These are phyloP conservation scores for Mastomys coucha DNA, from an alignment of 2,113 vertebrate genomes.

Conservation along the genomic window DNA sequence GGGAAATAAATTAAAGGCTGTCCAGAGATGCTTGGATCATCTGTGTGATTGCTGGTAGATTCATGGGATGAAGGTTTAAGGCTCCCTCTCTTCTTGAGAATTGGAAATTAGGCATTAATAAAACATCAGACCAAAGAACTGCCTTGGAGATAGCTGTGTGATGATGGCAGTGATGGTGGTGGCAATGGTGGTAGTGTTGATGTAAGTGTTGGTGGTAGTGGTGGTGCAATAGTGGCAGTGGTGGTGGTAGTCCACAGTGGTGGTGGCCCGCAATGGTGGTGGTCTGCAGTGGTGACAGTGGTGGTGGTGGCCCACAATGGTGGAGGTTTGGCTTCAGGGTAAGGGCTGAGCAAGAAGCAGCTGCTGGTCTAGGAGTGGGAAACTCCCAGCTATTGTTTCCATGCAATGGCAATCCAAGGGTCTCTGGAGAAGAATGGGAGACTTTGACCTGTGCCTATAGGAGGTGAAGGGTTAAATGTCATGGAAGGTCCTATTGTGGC, in stretches of 20 bases:
- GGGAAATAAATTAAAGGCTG: constrained; percentile 90
- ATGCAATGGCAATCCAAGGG: rapidly evolving
- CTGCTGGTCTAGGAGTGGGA: background rate
- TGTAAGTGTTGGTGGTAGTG: background rate
- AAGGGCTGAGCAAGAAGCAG: rapidly evolving
- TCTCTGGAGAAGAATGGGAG: background rate
- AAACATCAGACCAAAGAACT: constrained; percentile 80
- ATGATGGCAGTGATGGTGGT: background rate
- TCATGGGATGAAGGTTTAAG: constrained; percentile 85
- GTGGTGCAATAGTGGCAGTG: background rate
- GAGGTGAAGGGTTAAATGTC: background rate
- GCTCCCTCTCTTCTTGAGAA: constrained; percentile 86
- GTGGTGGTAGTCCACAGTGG: background rate
- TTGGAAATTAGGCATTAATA: constrained; percentile 90
- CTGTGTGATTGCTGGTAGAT: constrained; percentile 88
- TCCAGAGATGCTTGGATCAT: constrained; percentile 87
- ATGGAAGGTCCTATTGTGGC: background rate
- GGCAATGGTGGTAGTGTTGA: background rate
- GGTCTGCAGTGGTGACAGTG: background rate
- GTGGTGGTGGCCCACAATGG: background rate
- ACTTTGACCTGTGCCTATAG: background rate
- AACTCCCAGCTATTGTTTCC: no score
- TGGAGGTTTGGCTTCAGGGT: background rate
- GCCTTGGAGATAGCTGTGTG: background rate
- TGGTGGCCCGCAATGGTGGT: background rate